A percentile compares a stretch with the other conserved stretches of the same genome.
phyloP scores from a whole-genome alignment of 2,797 vertebrate species.

The Microctenopoma steveboyesi region DNA sequence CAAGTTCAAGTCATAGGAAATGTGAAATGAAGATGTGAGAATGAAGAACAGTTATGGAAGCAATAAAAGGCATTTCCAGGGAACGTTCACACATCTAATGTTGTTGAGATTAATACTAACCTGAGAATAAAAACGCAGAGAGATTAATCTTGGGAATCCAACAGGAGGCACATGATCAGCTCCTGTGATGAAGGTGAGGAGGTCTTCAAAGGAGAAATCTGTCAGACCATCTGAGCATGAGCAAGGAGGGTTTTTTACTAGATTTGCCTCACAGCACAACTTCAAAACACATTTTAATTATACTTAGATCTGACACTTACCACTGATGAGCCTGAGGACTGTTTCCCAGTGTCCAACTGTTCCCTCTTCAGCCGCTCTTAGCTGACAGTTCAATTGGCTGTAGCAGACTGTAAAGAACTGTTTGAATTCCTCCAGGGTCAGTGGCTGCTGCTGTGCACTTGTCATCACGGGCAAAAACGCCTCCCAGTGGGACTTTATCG shows the following conservation, averaged over 20 bases:
- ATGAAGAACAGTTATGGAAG: too few species aligned
- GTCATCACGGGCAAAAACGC: constrained; percentile 75
- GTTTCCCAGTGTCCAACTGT: constrained; percentile 68
- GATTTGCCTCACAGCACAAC: not conserved
- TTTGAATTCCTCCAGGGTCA: constrained; percentile 59
- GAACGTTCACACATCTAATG: not conserved
- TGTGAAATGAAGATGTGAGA: too few species aligned
- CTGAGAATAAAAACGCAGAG: constrained; percentile 73
- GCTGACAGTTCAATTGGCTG: constrained; percentile 46
- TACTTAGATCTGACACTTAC: constrained; percentile 38
- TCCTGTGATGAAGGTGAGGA: constrained; percentile 76
- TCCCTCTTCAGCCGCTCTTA: constrained; percentile 63
- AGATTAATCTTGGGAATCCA: constrained; percentile 63
- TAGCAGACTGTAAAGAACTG: constrained; percentile 69
- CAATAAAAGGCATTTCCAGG: not conserved
- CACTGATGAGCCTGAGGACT: constrained; percentile 61
- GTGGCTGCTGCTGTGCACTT: constrained; percentile 14
- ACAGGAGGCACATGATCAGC: constrained; percentile 64
- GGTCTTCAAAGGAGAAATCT: constrained; percentile 68
- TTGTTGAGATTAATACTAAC: constrained; percentile 38
- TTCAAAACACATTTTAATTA: not conserved
- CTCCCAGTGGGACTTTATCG: constrained; percentile 62
- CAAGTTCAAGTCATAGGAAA: not conserved
- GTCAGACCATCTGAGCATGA: constrained; percentile 43
- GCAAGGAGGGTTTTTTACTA: not conserved